phyloP scores from a whole-genome alignment of 2,797 vertebrate genomes.

The Liasis olivaceus region DNA sequence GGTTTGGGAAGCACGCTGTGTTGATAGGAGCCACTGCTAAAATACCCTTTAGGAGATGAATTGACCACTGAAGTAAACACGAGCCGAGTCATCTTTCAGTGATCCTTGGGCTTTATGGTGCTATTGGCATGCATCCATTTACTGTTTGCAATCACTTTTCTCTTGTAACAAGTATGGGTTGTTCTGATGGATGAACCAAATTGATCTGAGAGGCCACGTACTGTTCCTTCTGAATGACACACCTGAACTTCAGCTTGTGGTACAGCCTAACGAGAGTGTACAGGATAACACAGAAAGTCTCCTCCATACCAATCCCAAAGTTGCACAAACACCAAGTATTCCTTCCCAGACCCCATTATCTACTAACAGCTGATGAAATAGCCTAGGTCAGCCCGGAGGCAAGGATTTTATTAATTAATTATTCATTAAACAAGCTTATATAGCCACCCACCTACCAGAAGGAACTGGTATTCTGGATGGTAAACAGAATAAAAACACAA shows the following conservation, averaged over 20 bases:
- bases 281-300: background rate
- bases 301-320: background rate
- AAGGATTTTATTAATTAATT: background rate
- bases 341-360: background rate
- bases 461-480: background rate
- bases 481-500: background rate
- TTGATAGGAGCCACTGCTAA: background rate
- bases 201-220: background rate
- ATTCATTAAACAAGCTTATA: background rate
- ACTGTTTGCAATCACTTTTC: background rate
- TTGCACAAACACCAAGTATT: background rate
- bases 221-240: background rate
- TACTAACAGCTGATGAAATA: background rate
- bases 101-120: background rate
- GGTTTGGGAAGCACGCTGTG: background rate
- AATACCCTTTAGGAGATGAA: background rate
- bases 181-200: background rate
- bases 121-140: background rate
- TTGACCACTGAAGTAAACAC: background rate
- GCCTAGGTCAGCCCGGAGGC: background rate
- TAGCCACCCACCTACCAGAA: background rate
- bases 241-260: background rate
- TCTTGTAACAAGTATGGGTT: background rate
- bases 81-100: background rate
- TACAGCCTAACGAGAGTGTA: background rate